Evolutionary conservation across 2,888 invertebrate species (phyloP).

Genomic region (Drosophila incognita): DNA sequence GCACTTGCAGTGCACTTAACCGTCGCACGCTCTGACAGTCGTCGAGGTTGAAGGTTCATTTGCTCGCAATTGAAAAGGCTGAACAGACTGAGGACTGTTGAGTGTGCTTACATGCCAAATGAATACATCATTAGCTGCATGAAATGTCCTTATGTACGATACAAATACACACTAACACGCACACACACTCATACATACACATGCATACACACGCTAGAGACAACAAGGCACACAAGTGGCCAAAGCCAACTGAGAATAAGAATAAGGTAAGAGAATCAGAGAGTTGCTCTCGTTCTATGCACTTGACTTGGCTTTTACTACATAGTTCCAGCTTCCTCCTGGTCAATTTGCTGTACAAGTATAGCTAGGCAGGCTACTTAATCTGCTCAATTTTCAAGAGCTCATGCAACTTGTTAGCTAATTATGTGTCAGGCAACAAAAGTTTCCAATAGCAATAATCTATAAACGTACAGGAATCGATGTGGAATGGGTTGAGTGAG

Average conservation of each 20-base stretch:
- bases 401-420: conserved; percentile 69
- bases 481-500: not conserved
- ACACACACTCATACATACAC: conserved; percentile 1
- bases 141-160: conserved; percentile 61
- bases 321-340: not conserved
- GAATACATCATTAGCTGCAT: conserved; percentile 79
- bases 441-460: conserved; percentile 28
- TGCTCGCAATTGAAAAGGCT: conserved; percentile 69
- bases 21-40: conserved; percentile 62
- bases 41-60: conserved; percentile 69
- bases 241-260: conserved; percentile 45
- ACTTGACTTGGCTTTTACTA: conserved; percentile 14
- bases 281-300: conserved; percentile 10
- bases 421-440: conserved; percentile 55
- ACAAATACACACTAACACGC: conserved; percentile 14
- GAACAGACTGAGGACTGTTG: conserved; percentile 40
- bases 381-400: conserved; percentile 65
- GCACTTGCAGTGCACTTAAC: conserved; percentile 68
- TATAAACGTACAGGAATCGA: not conserved
- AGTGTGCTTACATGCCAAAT: conserved; percentile 68
- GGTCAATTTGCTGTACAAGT: conserved; percentile 12
- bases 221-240: conserved; percentile 49
- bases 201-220: conserved; percentile 5
- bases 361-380: conserved; percentile 58
- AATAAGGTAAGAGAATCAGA: conserved; percentile 19